Conservation (phyloP, 2,113 vertebrate species). For the Ophiodon elongatus region DNA sequence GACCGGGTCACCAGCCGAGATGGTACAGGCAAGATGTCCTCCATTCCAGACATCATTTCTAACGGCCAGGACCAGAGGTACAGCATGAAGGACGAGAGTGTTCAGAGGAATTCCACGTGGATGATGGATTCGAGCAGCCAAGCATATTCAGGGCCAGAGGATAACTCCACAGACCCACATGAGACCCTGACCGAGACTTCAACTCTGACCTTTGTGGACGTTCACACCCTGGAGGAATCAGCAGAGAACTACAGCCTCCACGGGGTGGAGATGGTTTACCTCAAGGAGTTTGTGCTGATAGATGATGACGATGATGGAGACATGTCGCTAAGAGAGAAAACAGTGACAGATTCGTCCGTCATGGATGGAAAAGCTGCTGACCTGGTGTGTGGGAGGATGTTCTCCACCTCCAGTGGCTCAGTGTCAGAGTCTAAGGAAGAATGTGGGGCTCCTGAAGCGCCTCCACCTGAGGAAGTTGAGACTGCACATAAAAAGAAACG, state of each 20-base stretch:
- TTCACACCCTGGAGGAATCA: slow-evolving; percentile 88
- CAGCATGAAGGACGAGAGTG: slow-evolving; percentile 36
- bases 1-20: slow-evolving; percentile 16
- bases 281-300: slow-evolving; percentile 93
- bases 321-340: slow-evolving; percentile 95
- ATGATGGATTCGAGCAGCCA: slow-evolving; percentile 66
- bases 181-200: slow-evolving; percentile 82
- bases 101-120: slow-evolving; percentile 49
- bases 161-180: slow-evolving; percentile 80
- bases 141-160: slow-evolving; percentile 63
- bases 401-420: slow-evolving; percentile 90
- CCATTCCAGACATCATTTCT: slow-evolving; percentile 13
- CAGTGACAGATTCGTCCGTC: slow-evolving; percentile 90
- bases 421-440: slow-evolving; percentile 78
- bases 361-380: slow-evolving; percentile 92
- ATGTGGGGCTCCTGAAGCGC: slow-evolving; percentile 16
- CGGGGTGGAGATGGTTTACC: slow-evolving; percentile 81
- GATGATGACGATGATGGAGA: slow-evolving; percentile 93
- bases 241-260: slow-evolving; percentile 89
- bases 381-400: slow-evolving; percentile 90
- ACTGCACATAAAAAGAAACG: slow-evolving; percentile 9
- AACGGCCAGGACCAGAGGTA: slow-evolving; percentile 31
- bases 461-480: slow-evolving; percentile 21
- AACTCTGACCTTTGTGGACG: slow-evolving; percentile 94
- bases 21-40: slow-evolving; percentile 12